Percentiles rank a stretch among this genome's conserved stretches.
phyloP scores from a whole-genome alignment of 2,113 vertebrate genomes.

The Poeciliopsis retropinna region DNA sequence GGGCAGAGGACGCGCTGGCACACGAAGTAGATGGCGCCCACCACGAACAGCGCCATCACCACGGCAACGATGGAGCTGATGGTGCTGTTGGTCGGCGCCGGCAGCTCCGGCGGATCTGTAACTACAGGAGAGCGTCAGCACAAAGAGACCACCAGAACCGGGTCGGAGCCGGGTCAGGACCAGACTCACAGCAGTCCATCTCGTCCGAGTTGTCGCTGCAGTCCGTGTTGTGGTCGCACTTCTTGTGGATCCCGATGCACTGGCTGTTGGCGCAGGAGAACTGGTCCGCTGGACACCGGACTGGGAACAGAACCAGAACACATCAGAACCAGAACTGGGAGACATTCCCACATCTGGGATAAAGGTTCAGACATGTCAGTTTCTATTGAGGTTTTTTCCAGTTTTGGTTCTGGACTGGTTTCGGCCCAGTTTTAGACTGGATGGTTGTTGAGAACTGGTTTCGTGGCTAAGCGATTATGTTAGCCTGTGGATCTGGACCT shows the following conservation, averaged over 20 bases:
- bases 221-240: slow-evolving; percentile 94
- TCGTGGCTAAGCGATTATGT: too few relatives aligned
- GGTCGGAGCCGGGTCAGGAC: neutral
- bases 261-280: slow-evolving; percentile 92
- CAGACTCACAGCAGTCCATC: slow-evolving; percentile 92
- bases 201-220: slow-evolving; percentile 95
- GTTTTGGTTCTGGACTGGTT: too few relatives aligned
- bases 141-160: too few relatives aligned
- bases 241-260: slow-evolving; percentile 94
- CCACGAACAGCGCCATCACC: slow-evolving; percentile 92
- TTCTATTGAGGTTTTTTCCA: too few relatives aligned
- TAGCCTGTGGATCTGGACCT: too few relatives aligned
- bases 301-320: slow-evolving; percentile 59
- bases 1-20: slow-evolving; percentile 96
- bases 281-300: slow-evolving; percentile 88
- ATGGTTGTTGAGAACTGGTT: too few relatives aligned
- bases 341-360: neutral
- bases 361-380: too few relatives aligned
- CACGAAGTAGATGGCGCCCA: slow-evolving; percentile 93
- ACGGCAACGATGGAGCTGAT: slow-evolving; percentile 94
- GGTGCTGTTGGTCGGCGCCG: slow-evolving; percentile 88
- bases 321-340: too few relatives aligned
- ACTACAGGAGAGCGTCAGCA: slow-evolving; percentile 11
- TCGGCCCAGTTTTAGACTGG: too few relatives aligned
- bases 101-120: slow-evolving; percentile 91